Evolutionary conservation across 2,888 invertebrate species (phyloP).

Genomic region (Drosophila meridionalis): DNA sequence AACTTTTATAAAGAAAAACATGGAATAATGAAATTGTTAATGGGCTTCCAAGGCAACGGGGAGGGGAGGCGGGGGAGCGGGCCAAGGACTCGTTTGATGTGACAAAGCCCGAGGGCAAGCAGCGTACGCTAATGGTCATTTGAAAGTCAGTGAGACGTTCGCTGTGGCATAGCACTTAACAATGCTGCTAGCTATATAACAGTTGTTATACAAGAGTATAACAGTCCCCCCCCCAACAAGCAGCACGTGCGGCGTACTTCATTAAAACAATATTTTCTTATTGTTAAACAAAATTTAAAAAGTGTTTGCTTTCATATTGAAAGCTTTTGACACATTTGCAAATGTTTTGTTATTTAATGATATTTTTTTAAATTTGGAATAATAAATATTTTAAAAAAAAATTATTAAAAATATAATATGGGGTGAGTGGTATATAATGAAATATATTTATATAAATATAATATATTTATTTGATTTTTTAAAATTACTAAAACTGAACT

Average conservation of each 20-base stretch:
- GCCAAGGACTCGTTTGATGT: constrained; percentile 45
- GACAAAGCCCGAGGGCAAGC: constrained; percentile 33
- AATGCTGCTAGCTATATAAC: constrained; percentile 25
- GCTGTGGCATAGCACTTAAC: constrained; percentile 4
- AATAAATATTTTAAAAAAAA: neutral
- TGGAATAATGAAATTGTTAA: constrained; percentile 75
- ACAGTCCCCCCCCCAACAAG: constrained; percentile 10
- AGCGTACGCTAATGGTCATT: constrained; percentile 43
- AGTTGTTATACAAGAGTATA: neutral
- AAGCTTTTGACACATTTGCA: neutral
- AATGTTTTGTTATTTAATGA: neutral
- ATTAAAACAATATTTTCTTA: constrained; percentile 7
- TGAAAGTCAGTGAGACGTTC: constrained; percentile 52
- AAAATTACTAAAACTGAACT: neutral
- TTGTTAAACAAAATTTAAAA: neutral
- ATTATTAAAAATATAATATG: neutral
- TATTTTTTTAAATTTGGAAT: neutral
- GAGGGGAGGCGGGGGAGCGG: neutral
- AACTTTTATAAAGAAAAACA: constrained; percentile 51
- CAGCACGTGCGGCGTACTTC: neutral
- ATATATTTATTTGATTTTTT: neutral
- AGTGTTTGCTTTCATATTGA: neutral
- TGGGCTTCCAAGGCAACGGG: constrained; percentile 36
- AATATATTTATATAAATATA: neutral
- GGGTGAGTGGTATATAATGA: neutral